These are phyloP conservation scores for Dendrolimus punctatus DNA, from an alignment of 1,140 invertebrate species.

Conservation along the genomic window DNA sequence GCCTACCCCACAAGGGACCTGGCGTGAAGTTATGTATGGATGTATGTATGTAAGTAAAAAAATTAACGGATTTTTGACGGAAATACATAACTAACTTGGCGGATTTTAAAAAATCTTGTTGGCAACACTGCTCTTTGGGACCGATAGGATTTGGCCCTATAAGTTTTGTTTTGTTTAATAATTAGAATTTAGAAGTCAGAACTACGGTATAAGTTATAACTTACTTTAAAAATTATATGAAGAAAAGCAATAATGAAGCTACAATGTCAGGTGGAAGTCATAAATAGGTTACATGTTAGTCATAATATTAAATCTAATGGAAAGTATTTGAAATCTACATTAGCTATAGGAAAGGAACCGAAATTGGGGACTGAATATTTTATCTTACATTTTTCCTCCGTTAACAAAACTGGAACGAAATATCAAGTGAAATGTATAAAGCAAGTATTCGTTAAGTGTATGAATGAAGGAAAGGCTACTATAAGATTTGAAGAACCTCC, in stretches of 20 bases:
- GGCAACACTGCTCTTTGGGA: too few relatives aligned
- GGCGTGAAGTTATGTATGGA: too few relatives aligned
- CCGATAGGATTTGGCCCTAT: too few relatives aligned
- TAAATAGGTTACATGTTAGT: slow-evolving; percentile 71
- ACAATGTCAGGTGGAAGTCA: slow-evolving; percentile 76
- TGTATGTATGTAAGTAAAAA: too few relatives aligned
- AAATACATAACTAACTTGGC: too few relatives aligned
- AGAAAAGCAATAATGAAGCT: slow-evolving; percentile 76
- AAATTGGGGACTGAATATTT: slow-evolving; percentile 73
- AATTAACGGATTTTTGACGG: too few relatives aligned
- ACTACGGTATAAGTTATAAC: too few relatives aligned
- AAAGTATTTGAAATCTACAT: slow-evolving; percentile 74
- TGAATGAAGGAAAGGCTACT: slow-evolving; percentile 82
- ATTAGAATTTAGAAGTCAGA: too few relatives aligned
- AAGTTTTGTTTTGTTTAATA: too few relatives aligned
- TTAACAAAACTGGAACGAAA: slow-evolving; percentile 77
- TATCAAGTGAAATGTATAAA: slow-evolving; percentile 80
- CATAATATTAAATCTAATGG: slow-evolving; percentile 52
- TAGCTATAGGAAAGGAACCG: slow-evolving; percentile 77
- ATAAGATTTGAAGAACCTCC: slow-evolving; percentile 79
- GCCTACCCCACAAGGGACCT: too few relatives aligned
- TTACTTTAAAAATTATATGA: too few relatives aligned
- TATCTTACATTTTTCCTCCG: slow-evolving; percentile 76
- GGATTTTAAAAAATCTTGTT: too few relatives aligned
- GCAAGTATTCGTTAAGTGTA: slow-evolving; percentile 78